Evolutionary conservation across 2,113 vertebrate species (phyloP), one percentile per base, ranked within the genome.

Genomic region (Percina caprodes): DNA sequence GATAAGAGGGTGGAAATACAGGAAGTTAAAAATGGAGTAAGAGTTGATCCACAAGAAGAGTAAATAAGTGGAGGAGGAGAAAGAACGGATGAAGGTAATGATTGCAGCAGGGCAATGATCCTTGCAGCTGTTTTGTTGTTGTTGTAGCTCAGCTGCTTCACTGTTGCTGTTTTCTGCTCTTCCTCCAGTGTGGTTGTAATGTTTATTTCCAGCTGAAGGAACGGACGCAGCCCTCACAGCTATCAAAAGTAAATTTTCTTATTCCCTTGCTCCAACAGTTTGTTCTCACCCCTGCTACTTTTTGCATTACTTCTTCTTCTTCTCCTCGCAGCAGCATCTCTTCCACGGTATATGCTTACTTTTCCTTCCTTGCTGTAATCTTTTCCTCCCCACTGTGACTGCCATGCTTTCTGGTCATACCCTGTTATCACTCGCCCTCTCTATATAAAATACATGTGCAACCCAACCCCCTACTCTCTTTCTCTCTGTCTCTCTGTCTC

Each of bases 191-290:
- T 61, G 39, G 46, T 26, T 79, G 49, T 39, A 30, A 65, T 77
- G 77, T 83, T 73, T 73, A 54, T 75, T 86, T 77, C 61, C 83
- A 88, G 49, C 79, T 75, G 79, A 60, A 70, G 24, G 72, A 69
- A 45, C 11, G 39, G 62, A 68, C 2, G 0, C 59, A 68, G 46
- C 23, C 67, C 46, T 79, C 58, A 74, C 80, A 30, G 74, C 79
- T 59, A 80, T 82, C 42, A 72, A 60, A 69, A 73, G 74, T n/a
- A 77, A 79, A 75, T 72, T 80, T 62, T 71, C 51, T 46, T 74
- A 54, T 52, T 83, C 23, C 39, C 55, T 62, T 54, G 26, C 52
- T 76, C 60, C 45, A 15, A 56, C 68, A 63, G 70, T 56, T 74
- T 73, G 4, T 39, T 18, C 7, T 65, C 76, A 73, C 48, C 73